phyloP scores from a whole-genome alignment of 1,140 invertebrate species.

The Apolygus lucorum region DNA sequence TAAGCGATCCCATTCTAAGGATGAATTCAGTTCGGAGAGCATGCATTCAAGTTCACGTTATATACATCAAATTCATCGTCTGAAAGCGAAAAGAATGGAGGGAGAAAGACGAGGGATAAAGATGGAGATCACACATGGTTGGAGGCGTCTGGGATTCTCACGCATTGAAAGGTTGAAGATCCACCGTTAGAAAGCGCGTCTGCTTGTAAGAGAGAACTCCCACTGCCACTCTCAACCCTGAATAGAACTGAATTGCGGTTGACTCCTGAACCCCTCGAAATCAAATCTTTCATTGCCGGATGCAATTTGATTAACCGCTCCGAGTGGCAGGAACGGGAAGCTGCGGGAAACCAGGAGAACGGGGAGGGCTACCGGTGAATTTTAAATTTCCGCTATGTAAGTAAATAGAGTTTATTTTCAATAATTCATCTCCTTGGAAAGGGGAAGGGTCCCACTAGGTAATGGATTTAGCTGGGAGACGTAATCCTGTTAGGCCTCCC shows the following conservation, averaged over 20 bases:
- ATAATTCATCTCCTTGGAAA: background rate
- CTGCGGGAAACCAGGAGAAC: too few species aligned
- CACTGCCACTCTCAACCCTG: too few species aligned
- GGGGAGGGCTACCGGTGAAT: background rate
- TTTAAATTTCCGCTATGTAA: slow-evolving; percentile 1
- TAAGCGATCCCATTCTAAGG: too few species aligned
- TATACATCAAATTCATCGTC: background rate
- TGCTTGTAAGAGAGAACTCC: too few species aligned
- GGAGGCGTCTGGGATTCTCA: background rate
- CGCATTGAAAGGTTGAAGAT: background rate
- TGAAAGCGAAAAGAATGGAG: background rate
- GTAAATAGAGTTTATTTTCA: slow-evolving; percentile 2
- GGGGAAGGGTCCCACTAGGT: background rate
- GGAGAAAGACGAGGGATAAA: background rate
- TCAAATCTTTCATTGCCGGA: slow-evolving; percentile 1
- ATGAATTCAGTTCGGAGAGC: too few species aligned
- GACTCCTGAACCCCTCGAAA: background rate
- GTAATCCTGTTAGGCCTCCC: background rate
- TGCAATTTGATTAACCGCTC: slow-evolving; percentile 1
- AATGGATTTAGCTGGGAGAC: background rate
- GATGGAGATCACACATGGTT: background rate
- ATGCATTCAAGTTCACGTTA: background rate
- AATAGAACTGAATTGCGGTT: background rate
- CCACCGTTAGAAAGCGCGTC: too few species aligned
- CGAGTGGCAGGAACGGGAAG: background rate